A percentile compares a stretch with the other conserved stretches of the same genome.
Evolutionary conservation across 2,113 vertebrate genomes (phyloP).

Genomic region (Notarius quadriscutis): DNA sequence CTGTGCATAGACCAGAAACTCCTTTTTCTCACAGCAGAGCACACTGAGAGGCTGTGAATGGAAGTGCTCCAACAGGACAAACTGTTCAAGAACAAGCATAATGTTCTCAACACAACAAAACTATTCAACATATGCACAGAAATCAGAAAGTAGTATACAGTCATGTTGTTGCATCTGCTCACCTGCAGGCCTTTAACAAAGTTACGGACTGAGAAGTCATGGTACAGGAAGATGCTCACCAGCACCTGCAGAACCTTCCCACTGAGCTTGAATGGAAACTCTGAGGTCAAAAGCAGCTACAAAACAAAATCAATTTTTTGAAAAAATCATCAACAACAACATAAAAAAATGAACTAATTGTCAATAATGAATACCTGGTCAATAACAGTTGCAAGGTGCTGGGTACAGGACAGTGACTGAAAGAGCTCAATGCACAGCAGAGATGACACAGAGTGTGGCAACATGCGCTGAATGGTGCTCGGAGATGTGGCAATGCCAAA

Average conservation of each 20-base stretch:
- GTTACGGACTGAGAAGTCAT: conserved; percentile 95
- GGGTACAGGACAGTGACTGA: conserved; percentile 90
- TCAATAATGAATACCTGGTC: conserved; percentile 81
- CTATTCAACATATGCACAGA: not conserved
- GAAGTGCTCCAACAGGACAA: conserved; percentile 91
- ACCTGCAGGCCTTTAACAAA: conserved; percentile 97
- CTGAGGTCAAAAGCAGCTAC: conserved; percentile 83
- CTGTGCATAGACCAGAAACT: conserved; percentile 69
- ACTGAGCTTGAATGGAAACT: conserved; percentile 88
- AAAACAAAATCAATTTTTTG: not conserved
- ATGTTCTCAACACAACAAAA: not conserved
- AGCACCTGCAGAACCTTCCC: conserved; percentile 89
- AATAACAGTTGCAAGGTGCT: conserved; percentile 87
- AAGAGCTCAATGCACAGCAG: conserved; percentile 93
- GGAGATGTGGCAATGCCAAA: conserved; percentile 96
- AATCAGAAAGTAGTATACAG: not conserved
- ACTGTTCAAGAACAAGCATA: conserved; percentile 68
- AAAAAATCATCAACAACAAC: not conserved
- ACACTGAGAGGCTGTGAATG: conserved; percentile 86
- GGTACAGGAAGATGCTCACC: conserved; percentile 91
- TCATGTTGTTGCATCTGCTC: conserved; percentile 32
- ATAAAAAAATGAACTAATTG: not conserved
- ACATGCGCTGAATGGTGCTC: conserved; percentile 87
- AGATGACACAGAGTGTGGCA: conserved; percentile 92
- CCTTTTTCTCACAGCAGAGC: conserved; percentile 80